Percentiles rank a stretch among this genome's conserved stretches.
phyloP scores from a whole-genome alignment of 1,140 invertebrate species.

The Parasteatoda tepidariorum region DNA sequence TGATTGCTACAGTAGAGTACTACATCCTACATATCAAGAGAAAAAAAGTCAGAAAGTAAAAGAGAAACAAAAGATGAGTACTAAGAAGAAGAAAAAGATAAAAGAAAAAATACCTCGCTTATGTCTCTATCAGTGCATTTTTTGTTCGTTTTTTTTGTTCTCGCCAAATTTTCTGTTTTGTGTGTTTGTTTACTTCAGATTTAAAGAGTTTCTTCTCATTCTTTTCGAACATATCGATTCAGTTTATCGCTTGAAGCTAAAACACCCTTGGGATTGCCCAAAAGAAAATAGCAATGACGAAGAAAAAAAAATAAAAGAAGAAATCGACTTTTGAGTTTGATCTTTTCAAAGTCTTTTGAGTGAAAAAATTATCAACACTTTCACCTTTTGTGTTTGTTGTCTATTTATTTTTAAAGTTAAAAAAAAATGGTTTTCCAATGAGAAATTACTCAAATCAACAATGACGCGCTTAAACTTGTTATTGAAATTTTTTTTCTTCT shows the following conservation, averaged over 20 bases:
- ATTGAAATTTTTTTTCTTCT: too few relatives aligned
- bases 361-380: background rate
- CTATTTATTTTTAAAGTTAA: constrained; percentile 33
- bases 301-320: background rate
- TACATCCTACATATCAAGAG: background rate
- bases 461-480: too few relatives aligned
- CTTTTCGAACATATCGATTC: constrained; percentile 35
- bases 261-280: constrained; percentile 17
- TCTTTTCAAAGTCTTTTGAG: constrained; percentile 43
- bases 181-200: constrained; percentile 46
- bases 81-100: background rate
- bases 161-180: constrained; percentile 40
- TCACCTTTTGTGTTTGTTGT: constrained; percentile 2
- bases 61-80: background rate
- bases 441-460: too few relatives aligned
- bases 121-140: constrained; percentile 15
- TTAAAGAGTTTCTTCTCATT: constrained; percentile 44
- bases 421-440: too few relatives aligned
- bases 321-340: background rate
- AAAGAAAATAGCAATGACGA: constrained; percentile 18
- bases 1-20: background rate
- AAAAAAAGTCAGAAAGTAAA: background rate
- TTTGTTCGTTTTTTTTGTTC: constrained; percentile 36
- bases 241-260: constrained; percentile 41
- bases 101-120: constrained; percentile 5